Percentiles rank a stretch among this genome's conserved stretches.
These are phyloP conservation scores for Rhyacophila evoluta DNA, from an alignment of 2,888 invertebrate genomes.

Conservation along the genomic window DNA sequence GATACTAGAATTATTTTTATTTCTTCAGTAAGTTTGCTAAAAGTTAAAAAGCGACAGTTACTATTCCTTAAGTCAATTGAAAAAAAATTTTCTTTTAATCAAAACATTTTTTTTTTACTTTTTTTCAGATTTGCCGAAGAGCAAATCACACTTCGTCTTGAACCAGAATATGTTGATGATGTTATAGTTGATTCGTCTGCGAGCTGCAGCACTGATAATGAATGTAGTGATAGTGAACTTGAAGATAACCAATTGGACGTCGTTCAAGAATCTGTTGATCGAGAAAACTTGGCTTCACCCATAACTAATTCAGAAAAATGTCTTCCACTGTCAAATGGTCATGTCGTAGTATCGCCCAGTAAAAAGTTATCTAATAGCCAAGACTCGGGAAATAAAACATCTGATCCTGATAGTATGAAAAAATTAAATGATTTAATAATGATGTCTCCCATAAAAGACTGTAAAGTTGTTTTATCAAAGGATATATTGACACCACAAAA, in stretches of 20 bases:
- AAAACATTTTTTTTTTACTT: not conserved
- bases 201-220: not conserved
- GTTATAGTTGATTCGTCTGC: slow-evolving; percentile 34
- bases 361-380: too few species aligned
- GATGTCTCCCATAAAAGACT: not conserved
- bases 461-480: not conserved
- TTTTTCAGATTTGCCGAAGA: slow-evolving; percentile 44
- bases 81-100: too few species aligned
- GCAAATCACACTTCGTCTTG: slow-evolving; percentile 36
- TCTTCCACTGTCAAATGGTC: too few species aligned
- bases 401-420: too few species aligned
- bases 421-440: too few species aligned
- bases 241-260: not conserved
- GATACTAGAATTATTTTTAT: too few species aligned
- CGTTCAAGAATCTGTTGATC: not conserved
- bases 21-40: too few species aligned
- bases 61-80: too few species aligned
- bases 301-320: not conserved
- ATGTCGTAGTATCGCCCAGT: too few species aligned
- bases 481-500: not conserved
- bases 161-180: slow-evolving; percentile 33
- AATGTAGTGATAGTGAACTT: not conserved
- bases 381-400: too few species aligned
- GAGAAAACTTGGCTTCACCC: not conserved
- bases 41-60: too few species aligned